Base-by-base conservation (phyloP, 2,888 invertebrate genomes). In the Sepioteuthis lessoniana region DNA sequence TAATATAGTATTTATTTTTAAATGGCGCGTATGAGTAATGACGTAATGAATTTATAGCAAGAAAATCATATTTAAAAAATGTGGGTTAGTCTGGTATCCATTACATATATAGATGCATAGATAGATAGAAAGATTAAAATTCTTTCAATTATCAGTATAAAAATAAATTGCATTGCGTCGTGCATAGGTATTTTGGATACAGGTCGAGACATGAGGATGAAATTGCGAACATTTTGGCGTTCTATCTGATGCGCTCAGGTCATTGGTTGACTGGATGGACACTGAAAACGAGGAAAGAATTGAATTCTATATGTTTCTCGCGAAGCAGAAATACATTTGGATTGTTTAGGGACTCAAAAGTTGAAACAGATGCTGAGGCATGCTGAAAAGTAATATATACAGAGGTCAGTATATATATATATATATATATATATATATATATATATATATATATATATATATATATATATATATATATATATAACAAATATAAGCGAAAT, bases 361-460 rank as follows among this genome's bases (percentile, higher is more conserved):
- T 76, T n/a, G n/a, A n/a, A 35, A n/a, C 76, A 76, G 76, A n/a
- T n/a, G 35, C n/a, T 35, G 76, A 76, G 0, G n/a, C 10, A 76
- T 13, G 7, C n/a, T 76, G 16, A 76, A 16, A n/a, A n/a, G 10
- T n/a, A n/a, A 13, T 76, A 19, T 35, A 76, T 16, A 76, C 60
- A 31, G 28, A 8, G 31, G 25, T 60, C 19, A 8, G 8, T n/a
- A 13, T 31, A 31, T 76, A n/a, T n/a, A 76, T n/a, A n/a, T 76
- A n/a, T 76, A 76, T 76, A 76, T 31, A n/a, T 76, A 76, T 76
- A n/a, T 76, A 76, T 76, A 76, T n/a, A 76, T 76, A 76, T n/a
- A 76, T 76, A 76, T 76, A 76, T n/a, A 76, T 76, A 60, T 60
- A 60, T 60, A 60, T 60, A 60, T 60, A 60, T 60, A 60, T 60